phyloP scores from a whole-genome alignment of 2,888 invertebrate species.

The Galerucella nymphaeae region DNA sequence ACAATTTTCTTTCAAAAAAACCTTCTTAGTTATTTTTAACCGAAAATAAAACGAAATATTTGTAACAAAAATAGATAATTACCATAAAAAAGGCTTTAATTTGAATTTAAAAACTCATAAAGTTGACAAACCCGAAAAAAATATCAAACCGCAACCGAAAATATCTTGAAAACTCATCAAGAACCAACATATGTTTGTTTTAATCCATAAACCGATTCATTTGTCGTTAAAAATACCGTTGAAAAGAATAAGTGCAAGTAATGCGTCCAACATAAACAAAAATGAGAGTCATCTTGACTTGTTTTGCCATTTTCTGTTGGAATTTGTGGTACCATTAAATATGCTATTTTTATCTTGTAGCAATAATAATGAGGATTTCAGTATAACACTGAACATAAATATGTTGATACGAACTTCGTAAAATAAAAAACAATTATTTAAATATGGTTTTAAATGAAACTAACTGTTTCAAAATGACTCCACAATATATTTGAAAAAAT shows the following conservation, averaged over 20 bases:
- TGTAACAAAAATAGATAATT: too few relatives aligned
- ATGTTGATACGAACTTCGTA: too few relatives aligned
- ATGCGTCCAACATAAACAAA: constrained; percentile 14
- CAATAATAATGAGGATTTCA: neutral
- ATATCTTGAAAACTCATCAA: neutral
- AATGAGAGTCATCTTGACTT: neutral
- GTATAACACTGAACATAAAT: too few relatives aligned
- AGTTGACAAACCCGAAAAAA: neutral
- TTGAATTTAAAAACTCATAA: too few relatives aligned
- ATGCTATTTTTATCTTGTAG: neutral
- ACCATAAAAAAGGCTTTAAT: too few relatives aligned
- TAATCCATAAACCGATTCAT: constrained; percentile 6
- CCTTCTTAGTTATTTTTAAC: too few relatives aligned
- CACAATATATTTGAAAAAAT: too few relatives aligned
- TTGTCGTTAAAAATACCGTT: constrained; percentile 9
- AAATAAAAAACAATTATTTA: too few relatives aligned
- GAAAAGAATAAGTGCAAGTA: neutral
- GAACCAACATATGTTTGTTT: constrained; percentile 6
- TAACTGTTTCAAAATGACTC: too few relatives aligned
- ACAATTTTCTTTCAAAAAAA: too few relatives aligned
- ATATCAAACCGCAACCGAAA: neutral
- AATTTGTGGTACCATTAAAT: constrained; percentile 4
- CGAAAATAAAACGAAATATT: too few relatives aligned
- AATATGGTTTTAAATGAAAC: too few relatives aligned
- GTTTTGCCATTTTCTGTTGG: constrained; percentile 6